Conservation (phyloP, 2,113 vertebrate genomes). For the Lophochroa leadbeateri region DNA sequence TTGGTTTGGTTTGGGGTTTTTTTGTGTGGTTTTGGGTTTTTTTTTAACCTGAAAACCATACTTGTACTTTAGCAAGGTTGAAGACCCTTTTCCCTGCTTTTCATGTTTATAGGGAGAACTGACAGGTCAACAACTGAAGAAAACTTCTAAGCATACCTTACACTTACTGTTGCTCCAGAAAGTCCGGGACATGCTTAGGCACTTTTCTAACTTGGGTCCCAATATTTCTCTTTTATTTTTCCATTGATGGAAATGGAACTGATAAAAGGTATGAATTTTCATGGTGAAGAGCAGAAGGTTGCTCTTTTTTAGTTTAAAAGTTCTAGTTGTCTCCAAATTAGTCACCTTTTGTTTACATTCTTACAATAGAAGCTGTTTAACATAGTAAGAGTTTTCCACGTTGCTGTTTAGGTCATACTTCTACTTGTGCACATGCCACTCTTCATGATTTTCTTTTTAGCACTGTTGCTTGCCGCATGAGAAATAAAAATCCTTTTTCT, state of each 20-base stretch:
- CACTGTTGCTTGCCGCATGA: neutral
- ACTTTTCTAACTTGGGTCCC: neutral
- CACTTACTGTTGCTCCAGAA: neutral
- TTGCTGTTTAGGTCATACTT: neutral
- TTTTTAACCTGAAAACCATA: neutral
- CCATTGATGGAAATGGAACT: neutral
- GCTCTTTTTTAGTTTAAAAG: neutral
- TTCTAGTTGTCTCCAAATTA: neutral
- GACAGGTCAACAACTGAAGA: neutral
- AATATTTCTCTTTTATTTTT: neutral
- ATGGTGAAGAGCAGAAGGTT: neutral
- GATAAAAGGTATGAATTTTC: rapidly evolving
- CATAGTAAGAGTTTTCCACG: neutral
- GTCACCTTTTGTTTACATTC: neutral
- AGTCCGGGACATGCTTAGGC: neutral
- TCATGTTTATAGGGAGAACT: neutral
- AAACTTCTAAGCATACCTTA: neutral
- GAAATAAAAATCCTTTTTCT: neutral
- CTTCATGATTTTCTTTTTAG: neutral
- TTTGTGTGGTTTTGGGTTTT: rapidly evolving
- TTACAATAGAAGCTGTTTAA: neutral
- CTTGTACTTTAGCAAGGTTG: neutral
- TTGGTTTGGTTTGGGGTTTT: neutral
- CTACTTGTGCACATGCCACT: neutral
- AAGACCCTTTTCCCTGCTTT: neutral